A percentile compares a stretch with the other conserved stretches of the same genome.
These are phyloP conservation scores for Actenoides hombroni DNA, from an alignment of 2,113 vertebrate species.

Conservation along the genomic window DNA sequence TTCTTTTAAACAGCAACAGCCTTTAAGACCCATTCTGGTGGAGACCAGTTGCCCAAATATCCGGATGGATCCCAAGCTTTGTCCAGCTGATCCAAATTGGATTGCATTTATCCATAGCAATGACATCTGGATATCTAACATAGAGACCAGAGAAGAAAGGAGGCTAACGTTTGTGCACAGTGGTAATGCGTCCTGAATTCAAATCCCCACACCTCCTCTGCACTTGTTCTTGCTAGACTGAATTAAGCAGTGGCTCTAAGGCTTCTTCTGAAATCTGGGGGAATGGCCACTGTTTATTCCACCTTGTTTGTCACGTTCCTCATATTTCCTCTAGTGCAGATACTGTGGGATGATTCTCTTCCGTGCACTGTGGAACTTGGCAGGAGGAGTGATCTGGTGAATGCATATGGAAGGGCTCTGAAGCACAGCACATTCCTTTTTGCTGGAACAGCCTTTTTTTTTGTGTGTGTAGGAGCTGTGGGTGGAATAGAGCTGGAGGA, in stretches of 20 bases:
- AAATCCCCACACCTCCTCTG: background rate
- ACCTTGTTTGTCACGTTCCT: background rate
- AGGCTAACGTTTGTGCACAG: conserved; percentile 82
- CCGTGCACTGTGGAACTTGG: background rate
- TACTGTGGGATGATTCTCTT: background rate
- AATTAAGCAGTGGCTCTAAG: background rate
- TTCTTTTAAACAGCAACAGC: conserved; percentile 73
- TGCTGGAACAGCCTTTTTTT: background rate
- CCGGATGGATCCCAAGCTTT: conserved; percentile 84
- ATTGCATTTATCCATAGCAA: conserved; percentile 84
- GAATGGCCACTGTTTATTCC: background rate
- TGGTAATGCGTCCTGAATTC: conserved; percentile 62
- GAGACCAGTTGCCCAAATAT: conserved; percentile 85
- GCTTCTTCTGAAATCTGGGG: background rate
- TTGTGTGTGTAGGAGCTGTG: conserved; percentile 11
- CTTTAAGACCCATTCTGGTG: conserved; percentile 76
- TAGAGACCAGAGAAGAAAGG: conserved; percentile 79
- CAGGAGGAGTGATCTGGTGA: background rate
- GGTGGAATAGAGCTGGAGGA: conserved; percentile 31
- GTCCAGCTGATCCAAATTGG: conserved; percentile 82
- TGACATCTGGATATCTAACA: conserved; percentile 82
- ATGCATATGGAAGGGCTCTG: background rate
- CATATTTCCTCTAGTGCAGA: background rate
- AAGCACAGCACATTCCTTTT: background rate
- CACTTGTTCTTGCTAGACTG: background rate